phyloP scores from a whole-genome alignment of 35 echinoderm and acorn worm genomes.

The Holothuria glaberrima region DNA sequence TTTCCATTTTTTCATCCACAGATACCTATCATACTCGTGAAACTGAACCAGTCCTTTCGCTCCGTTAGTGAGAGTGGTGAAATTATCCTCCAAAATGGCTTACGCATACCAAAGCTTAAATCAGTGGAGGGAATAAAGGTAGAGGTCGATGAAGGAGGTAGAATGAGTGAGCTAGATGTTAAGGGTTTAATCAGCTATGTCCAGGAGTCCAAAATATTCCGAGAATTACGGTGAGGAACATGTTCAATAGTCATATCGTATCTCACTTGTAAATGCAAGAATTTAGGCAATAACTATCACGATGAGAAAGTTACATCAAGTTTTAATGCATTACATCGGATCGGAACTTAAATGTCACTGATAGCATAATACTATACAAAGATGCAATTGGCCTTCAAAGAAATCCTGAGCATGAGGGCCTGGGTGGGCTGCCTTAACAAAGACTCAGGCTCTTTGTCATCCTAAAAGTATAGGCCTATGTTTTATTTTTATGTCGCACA shows the following conservation, averaged over 20 bases:
- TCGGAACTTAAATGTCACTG: constrained; percentile 24
- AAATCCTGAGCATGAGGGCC: background rate
- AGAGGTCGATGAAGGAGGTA: constrained; percentile 38
- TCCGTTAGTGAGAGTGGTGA: constrained; percentile 38
- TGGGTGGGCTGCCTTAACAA: background rate
- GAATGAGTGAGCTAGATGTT: constrained; percentile 26
- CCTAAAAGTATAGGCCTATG: background rate
- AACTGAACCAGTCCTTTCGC: constrained; percentile 25
- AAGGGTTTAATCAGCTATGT: constrained; percentile 25
- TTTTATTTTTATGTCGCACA: constrained; percentile 22
- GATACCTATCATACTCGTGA: constrained; percentile 40
- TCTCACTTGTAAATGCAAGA: constrained; percentile 13
- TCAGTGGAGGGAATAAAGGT: constrained; percentile 34
- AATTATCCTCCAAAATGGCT: constrained; percentile 33
- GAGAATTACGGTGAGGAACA: constrained; percentile 38
- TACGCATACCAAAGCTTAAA: constrained; percentile 37
- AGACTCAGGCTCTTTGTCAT: constrained; percentile 9
- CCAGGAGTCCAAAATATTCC: constrained; percentile 17
- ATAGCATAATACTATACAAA: constrained; percentile 11
- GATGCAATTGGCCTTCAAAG: constrained; percentile 24
- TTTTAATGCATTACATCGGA: constrained; percentile 11
- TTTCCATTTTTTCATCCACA: constrained; percentile 4
- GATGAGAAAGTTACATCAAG: constrained; percentile 28
- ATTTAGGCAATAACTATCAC: constrained; percentile 23
- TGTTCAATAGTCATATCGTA: constrained; percentile 26